phyloP scores from a whole-genome alignment of 2,797 vertebrate species.

The Dermochelys coriacea region DNA sequence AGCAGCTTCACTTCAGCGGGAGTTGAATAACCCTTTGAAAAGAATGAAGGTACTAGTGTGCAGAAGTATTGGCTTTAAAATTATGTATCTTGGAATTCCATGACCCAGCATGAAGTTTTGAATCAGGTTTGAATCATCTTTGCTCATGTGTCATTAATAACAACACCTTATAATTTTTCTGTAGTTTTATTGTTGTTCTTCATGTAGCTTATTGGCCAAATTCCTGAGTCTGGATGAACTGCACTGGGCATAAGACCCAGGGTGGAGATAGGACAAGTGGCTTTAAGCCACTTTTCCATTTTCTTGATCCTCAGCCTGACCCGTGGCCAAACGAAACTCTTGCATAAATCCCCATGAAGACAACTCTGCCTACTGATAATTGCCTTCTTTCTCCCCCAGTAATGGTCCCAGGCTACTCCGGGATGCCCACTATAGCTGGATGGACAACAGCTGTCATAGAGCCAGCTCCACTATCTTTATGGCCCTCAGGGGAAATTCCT shows the following conservation, averaged over 20 bases:
- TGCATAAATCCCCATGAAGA: slow-evolving; percentile 17
- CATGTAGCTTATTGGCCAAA: slow-evolving; percentile 42
- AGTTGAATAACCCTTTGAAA: slow-evolving; percentile 99
- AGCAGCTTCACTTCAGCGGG: slow-evolving; percentile 97
- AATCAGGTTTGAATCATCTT: neutral
- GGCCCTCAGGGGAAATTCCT: neutral
- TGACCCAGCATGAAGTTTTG: neutral
- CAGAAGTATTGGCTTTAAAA: neutral
- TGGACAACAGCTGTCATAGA: neutral
- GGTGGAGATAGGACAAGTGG: slow-evolving; percentile 37
- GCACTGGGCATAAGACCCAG: neutral
- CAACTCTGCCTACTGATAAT: slow-evolving; percentile 41
- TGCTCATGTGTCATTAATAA: slow-evolving; percentile 3
- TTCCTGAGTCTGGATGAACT: slow-evolving; percentile 44
- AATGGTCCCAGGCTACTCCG: neutral
- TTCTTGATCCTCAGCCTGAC: slow-evolving; percentile 22
- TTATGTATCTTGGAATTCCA: neutral
- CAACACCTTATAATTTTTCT: slow-evolving; percentile 39
- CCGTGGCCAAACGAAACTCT: slow-evolving; percentile 47
- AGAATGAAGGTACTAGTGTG: slow-evolving; percentile 93
- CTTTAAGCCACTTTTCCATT: slow-evolving; percentile 47
- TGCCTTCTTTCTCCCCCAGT: slow-evolving; percentile 41
- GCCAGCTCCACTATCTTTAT: slow-evolving; percentile 16
- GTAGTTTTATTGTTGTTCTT: slow-evolving; percentile 43
- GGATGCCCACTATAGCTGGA: neutral